These are phyloP conservation scores for Baronia brevicornis DNA, from an alignment of 2,888 invertebrate genomes.

Conservation along the genomic window DNA sequence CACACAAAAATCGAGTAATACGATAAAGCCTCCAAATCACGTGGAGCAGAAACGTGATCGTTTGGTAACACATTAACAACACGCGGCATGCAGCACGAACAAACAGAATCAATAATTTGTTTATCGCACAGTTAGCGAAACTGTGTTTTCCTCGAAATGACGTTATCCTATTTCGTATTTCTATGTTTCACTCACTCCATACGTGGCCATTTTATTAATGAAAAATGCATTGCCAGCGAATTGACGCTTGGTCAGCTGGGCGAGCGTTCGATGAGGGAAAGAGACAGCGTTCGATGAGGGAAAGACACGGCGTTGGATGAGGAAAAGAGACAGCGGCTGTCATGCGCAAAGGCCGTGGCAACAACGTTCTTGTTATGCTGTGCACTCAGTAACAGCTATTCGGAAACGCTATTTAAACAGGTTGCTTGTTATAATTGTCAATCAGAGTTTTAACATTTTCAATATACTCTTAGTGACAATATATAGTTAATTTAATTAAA, in stretches of 20 bases:
- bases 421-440: too few species aligned
- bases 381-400: too few species aligned
- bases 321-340: conserved; percentile 21
- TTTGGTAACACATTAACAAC: too few species aligned
- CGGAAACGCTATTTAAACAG: too few species aligned
- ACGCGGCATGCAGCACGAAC: conserved; percentile 7
- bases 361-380: conserved; percentile 32
- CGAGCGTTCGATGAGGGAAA: conserved; percentile 14
- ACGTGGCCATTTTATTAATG: conserved; percentile 11
- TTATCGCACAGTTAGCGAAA: conserved; percentile 4
- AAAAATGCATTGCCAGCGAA: conserved; percentile 11
- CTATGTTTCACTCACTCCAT: conserved; percentile 5
- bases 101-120: conserved; percentile 4
- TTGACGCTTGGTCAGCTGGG: conserved; percentile 30
- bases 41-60: conserved; percentile 6
- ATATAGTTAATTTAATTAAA: too few species aligned
- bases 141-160: conserved; percentile 5
- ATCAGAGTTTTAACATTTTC: too few species aligned
- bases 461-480: too few species aligned
- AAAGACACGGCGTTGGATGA: conserved; percentile 15
- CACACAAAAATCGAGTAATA: conserved; percentile 9
- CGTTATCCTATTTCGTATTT: conserved; percentile 3
- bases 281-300: conserved; percentile 14
- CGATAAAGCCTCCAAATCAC: conserved; percentile 12
- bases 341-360: conserved; percentile 54